Conservation (phyloP, 2,113 vertebrate species). For the Dendrocopos noguchii region DNA sequence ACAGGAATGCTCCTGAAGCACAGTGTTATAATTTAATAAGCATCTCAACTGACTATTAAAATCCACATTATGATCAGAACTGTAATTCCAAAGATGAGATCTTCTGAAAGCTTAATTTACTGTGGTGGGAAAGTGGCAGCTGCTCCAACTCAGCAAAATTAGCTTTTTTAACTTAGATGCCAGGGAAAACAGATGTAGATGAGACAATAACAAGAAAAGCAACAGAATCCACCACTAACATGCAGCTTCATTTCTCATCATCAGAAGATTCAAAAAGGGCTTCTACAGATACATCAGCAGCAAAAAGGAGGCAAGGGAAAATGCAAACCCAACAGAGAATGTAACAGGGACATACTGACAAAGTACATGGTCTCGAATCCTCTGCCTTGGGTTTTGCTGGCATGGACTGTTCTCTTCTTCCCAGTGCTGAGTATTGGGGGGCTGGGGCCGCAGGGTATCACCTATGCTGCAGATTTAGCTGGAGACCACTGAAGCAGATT, state of each 20-base stretch:
- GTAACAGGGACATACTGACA: not conserved
- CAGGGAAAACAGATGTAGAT: constrained; percentile 59
- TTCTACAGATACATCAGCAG: not conserved
- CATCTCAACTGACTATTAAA: constrained; percentile 65
- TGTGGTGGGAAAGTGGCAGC: constrained; percentile 53
- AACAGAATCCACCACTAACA: not conserved
- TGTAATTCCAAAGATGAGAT: constrained; percentile 63
- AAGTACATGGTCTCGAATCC: not conserved
- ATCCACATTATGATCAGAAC: constrained; percentile 56
- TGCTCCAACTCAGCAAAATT: constrained; percentile 51
- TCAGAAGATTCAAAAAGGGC: not conserved
- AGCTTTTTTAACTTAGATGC: constrained; percentile 40
- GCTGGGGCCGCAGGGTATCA: not conserved
- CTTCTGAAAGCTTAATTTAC: constrained; percentile 64
- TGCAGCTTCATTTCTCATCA: not conserved
- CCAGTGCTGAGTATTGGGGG: no score
- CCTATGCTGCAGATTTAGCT: not conserved
- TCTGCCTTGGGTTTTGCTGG: not conserved
- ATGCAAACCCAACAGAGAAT: not conserved
- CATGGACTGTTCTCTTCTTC: not conserved
- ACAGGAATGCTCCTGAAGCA: constrained; percentile 1
- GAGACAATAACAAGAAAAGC: not conserved
- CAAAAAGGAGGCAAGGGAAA: not conserved
- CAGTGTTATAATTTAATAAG: constrained; percentile 63
- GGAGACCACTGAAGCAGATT: not conserved